phyloP scores from a whole-genome alignment of 2,113 vertebrate species.

The Setophaga petechia region DNA sequence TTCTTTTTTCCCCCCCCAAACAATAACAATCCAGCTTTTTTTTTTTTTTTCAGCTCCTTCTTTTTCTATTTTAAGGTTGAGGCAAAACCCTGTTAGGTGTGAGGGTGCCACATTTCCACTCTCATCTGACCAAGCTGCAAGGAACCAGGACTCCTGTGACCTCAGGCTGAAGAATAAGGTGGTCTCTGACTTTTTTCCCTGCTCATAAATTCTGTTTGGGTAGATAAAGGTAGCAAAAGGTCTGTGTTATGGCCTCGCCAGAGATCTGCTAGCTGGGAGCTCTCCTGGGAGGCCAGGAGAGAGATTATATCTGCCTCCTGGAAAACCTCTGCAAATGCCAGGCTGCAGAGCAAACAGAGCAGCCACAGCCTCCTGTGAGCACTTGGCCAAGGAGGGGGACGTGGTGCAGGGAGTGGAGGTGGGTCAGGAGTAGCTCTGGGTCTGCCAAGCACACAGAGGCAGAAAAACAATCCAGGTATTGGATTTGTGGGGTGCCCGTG shows the following conservation, averaged over 20 bases:
- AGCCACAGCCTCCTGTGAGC: background rate
- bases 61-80: background rate
- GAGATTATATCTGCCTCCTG: conserved; percentile 7
- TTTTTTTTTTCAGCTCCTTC: fast-evolving
- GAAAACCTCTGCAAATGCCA: conserved; percentile 43
- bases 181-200: background rate
- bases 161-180: background rate
- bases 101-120: background rate
- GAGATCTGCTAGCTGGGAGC: background rate
- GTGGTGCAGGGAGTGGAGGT: background rate
- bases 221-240: conserved; percentile 6
- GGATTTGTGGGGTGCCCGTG: too few relatives aligned
- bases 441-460: background rate
- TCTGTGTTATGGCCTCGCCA: background rate
- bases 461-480: background rate
- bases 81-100: background rate
- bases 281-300: conserved; percentile 6
- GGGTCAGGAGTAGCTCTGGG: background rate
- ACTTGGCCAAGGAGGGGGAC: background rate
- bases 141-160: background rate
- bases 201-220: conserved; percentile 39
- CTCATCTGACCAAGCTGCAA: background rate
- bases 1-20: background rate
- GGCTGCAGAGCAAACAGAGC: background rate
- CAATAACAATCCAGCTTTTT: background rate